Percentiles rank a stretch among this genome's conserved stretches.
These are phyloP conservation scores for Chaetorhynchus papuensis DNA, from an alignment of 2,113 vertebrate genomes.

Conservation along the genomic window DNA sequence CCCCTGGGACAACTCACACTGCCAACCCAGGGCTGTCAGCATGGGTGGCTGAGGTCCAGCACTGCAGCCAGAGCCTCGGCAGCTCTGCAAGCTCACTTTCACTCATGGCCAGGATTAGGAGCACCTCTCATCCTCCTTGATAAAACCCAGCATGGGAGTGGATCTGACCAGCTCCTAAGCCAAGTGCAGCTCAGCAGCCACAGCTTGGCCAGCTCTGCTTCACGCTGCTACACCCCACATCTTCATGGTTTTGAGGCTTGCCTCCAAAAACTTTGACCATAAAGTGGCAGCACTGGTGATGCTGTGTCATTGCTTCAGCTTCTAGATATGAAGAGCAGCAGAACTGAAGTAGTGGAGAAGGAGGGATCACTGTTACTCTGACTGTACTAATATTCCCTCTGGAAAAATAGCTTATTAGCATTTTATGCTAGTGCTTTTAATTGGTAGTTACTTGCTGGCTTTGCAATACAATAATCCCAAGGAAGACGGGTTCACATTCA, in stretches of 20 bases:
- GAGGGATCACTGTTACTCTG: neutral
- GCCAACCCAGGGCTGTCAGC: fast-evolving
- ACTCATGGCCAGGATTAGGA: neutral
- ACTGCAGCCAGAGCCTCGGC: neutral
- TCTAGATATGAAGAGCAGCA: neutral
- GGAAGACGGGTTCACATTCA: neutral
- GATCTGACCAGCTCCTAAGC: neutral
- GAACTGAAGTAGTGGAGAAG: neutral
- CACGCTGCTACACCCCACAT: fast-evolving
- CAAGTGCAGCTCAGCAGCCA: neutral
- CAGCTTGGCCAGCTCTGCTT: neutral
- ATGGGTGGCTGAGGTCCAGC: neutral
- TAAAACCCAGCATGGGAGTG: neutral
- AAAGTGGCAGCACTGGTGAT: neutral
- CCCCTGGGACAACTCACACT: fast-evolving
- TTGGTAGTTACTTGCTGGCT: neutral
- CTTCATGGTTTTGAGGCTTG: neutral
- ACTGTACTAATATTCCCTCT: neutral
- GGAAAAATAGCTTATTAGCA: neutral
- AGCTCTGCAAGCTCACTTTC: neutral
- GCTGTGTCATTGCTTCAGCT: neutral
- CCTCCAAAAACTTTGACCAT: neutral
- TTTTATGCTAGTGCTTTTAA: neutral
- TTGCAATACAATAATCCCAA: neutral
- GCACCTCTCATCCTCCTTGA: neutral